These are phyloP conservation scores for Sturmia bella DNA, from an alignment of 2,888 invertebrate genomes.

Conservation along the genomic window DNA sequence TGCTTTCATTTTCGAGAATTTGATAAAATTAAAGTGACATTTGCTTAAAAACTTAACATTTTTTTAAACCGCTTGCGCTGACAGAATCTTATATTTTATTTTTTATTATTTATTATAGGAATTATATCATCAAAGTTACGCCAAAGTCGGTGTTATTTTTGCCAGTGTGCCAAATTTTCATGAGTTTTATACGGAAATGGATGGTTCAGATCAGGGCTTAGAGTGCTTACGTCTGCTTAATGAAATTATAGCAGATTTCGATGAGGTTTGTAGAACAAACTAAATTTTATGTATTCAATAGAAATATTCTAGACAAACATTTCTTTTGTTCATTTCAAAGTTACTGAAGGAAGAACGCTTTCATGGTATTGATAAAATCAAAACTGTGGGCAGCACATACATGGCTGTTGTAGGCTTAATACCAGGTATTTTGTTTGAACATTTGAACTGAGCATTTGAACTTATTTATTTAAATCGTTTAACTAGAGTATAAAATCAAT, in stretches of 20 bases:
- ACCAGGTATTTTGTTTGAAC: conserved; percentile 84
- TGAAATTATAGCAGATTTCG: conserved; percentile 96
- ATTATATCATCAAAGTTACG: conserved; percentile 95
- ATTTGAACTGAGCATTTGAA: too few species aligned
- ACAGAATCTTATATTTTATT: background rate
- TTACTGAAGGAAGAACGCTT: conserved; percentile 92
- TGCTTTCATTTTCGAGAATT: too few species aligned
- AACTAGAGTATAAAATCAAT: conserved; percentile 80
- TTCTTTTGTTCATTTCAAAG: conserved; percentile 79
- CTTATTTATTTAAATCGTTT: too few species aligned
- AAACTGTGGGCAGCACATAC: conserved; percentile 95
- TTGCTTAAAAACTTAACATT: too few species aligned
- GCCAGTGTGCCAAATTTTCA: conserved; percentile 96
- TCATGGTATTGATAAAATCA: conserved; percentile 94
- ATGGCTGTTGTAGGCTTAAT: conserved; percentile 96
- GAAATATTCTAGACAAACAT: background rate
- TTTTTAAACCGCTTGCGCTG: too few species aligned
- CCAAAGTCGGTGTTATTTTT: conserved; percentile 94
- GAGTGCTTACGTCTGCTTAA: conserved; percentile 94
- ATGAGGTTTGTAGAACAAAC: conserved; percentile 85
- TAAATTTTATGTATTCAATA: background rate
- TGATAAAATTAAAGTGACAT: too few species aligned
- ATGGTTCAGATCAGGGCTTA: conserved; percentile 95
- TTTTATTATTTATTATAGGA: conserved; percentile 85
- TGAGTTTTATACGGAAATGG: conserved; percentile 96